These are phyloP conservation scores for Brotula barbata DNA, from an alignment of 2,797 vertebrate species.

Conservation along the genomic window DNA sequence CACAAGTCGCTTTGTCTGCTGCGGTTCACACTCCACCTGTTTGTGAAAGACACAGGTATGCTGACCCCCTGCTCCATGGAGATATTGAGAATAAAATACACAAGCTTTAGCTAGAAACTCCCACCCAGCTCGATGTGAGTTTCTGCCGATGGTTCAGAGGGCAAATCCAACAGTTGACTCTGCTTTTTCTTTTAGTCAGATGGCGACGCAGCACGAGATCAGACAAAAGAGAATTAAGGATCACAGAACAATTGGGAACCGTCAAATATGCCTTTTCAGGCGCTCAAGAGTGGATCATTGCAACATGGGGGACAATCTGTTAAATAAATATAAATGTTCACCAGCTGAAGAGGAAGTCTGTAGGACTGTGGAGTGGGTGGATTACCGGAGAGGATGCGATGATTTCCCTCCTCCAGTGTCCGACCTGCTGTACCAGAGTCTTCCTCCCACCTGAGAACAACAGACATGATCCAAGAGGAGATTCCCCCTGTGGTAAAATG, in stretches of 20 bases:
- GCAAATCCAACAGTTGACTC: constrained; percentile 31
- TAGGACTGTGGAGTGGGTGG: no score
- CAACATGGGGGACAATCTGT: constrained; percentile 32
- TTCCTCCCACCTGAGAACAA: no score
- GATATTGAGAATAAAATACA: constrained; percentile 29
- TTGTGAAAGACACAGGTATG: constrained; percentile 11
- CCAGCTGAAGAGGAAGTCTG: no score
- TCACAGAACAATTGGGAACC: constrained; percentile 46
- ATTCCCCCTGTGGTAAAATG: no score
- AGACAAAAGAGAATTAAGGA: constrained; percentile 41
- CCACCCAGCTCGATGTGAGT: constrained; percentile 13
- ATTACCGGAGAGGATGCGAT: no score
- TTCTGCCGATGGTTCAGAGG: constrained; percentile 60
- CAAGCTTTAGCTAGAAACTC: constrained; percentile 38
- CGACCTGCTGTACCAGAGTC: no score
- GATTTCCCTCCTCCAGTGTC: no score
- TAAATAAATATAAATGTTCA: neutral
- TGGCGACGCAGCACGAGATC: constrained; percentile 24
- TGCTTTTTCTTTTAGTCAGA: constrained; percentile 21
- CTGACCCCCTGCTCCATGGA: constrained; percentile 30
- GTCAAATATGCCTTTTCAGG: constrained; percentile 53
- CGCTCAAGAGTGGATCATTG: constrained; percentile 32
- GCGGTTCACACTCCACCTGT: neutral
- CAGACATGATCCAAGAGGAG: no score
- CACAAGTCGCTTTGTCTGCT: neutral